Evolutionary conservation across 2,797 vertebrate genomes (phyloP).

Genomic region (Myotis myotis): DNA sequence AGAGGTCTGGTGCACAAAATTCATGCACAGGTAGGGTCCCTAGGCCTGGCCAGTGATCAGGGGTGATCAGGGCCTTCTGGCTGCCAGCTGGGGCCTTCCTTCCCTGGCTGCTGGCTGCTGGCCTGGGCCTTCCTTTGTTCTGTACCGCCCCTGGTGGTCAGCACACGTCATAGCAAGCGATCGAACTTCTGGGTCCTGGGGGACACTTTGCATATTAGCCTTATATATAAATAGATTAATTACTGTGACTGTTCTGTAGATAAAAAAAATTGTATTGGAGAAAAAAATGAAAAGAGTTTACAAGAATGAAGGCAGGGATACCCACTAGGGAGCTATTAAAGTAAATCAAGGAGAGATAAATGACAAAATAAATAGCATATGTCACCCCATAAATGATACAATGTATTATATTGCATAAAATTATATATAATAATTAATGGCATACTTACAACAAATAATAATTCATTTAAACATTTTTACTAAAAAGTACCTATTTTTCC

Average conservation of each 20-base stretch:
- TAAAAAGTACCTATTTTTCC: conserved; percentile 36
- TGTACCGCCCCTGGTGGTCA: too few relatives aligned
- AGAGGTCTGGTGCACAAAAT: too few relatives aligned
- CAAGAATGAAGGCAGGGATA: not conserved
- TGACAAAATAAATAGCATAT: not conserved
- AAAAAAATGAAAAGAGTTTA: not conserved
- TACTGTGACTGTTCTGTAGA: not conserved
- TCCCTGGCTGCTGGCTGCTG: too few relatives aligned
- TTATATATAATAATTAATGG: not conserved
- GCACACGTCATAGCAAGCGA: too few relatives aligned
- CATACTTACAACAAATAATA: not conserved
- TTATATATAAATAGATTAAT: not conserved
- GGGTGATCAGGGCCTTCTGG: too few relatives aligned
- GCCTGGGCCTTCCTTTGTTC: too few relatives aligned
- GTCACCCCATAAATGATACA: conserved; percentile 3
- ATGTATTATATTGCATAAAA: not conserved
- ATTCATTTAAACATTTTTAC: not conserved
- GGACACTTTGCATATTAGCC: too few relatives aligned
- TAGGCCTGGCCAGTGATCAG: too few relatives aligned
- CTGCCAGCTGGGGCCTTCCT: too few relatives aligned
- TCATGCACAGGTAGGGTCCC: too few relatives aligned
- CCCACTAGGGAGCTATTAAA: not conserved
- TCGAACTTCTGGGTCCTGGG: too few relatives aligned
- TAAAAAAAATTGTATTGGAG: not conserved
- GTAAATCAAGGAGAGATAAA: not conserved